phyloP scores from a whole-genome alignment of 2,797 vertebrate genomes.

The Lithobates pipiens region DNA sequence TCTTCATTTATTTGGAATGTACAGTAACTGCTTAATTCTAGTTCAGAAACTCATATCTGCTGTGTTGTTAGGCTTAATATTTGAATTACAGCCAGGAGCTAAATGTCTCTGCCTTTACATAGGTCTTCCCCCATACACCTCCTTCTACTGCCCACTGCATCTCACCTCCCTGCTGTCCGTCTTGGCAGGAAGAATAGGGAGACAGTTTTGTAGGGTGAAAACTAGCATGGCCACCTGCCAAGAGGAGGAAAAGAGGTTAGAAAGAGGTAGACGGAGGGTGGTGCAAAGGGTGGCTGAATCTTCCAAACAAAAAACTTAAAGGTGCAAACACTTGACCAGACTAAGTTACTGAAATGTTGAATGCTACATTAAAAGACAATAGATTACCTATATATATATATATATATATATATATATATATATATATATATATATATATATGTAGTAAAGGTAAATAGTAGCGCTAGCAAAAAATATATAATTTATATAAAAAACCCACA shows the following conservation, averaged over 20 bases:
- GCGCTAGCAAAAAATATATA: no score
- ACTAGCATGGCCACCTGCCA: slow-evolving; percentile 38
- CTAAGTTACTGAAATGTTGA: not conserved
- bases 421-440: no score
- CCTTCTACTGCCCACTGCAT: slow-evolving; percentile 33
- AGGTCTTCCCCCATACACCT: slow-evolving; percentile 1
- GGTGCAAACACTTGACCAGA: slow-evolving; percentile 23
- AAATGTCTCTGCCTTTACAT: slow-evolving; percentile 31
- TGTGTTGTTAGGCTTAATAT: slow-evolving; percentile 21
- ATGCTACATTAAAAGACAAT: no score
- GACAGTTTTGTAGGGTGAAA: slow-evolving; percentile 54
- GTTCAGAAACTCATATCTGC: not conserved
- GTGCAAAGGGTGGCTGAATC: not conserved
- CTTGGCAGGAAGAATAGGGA: slow-evolving; percentile 53
- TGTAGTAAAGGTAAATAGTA: no score
- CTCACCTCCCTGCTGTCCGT: slow-evolving; percentile 14
- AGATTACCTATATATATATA: no score
- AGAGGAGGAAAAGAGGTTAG: slow-evolving; percentile 37
- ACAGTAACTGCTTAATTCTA: not conserved
- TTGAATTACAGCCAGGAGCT: slow-evolving; percentile 33
- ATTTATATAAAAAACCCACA: no score
- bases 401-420: no score
- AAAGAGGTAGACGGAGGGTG: slow-evolving; percentile 8
- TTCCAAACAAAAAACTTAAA: slow-evolving; percentile 9
- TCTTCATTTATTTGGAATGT: not conserved